Evolutionary conservation across 2,888 invertebrate species (phyloP), one percentile per base, ranked within the genome.

Genomic region (Pachliopta kotzebuea): DNA sequence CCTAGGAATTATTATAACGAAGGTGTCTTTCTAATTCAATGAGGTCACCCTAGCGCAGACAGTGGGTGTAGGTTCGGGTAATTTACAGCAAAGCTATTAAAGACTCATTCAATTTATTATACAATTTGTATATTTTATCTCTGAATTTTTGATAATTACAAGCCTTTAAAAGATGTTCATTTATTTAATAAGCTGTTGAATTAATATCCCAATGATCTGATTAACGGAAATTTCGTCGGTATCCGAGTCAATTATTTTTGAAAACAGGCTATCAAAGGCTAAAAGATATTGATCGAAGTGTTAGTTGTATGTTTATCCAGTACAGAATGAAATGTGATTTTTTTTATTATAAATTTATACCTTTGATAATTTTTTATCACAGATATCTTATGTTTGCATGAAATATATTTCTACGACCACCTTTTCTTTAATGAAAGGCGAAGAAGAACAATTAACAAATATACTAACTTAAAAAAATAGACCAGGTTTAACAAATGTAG

Each of bases 91-190:
- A 26, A 55, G 2, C 45, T 50, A 56, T 37, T 52, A 42, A 53
- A 65, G 42, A 49, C 54, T 50, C 56, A 49, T 56, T 42, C 56
- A 60, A 64, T 60, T 64, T 45, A 50, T 56, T 20, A 50, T 49
- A 60, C 31, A 52, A 56, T 50, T 60, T 56, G 50, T 50, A 50
- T n/a, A n/a, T n/a, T n/a, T n/a, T n/a, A n/a, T n/a, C n/a, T n/a
- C n/a, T n/a, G n/a, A n/a, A 45, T 45, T 45, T 18, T 45, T n/a
- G 45, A 45, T 45, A n/a, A 18, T 45, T 45, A n/a, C n/a, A 45
- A 45, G n/a, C 11, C 45, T 45, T 45, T 45, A 45, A 18, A 45
- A 45, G 45, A 45, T 6, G 18, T 18, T 37, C 1, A n/a, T 45
- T 45, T 45, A 18, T 45, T 45, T 45, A 18, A n/a, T n/a, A 45